Evolutionary conservation across 2,113 vertebrate genomes (phyloP), one percentile per base, ranked within the genome.

Genomic region (Corapipo altera): DNA sequence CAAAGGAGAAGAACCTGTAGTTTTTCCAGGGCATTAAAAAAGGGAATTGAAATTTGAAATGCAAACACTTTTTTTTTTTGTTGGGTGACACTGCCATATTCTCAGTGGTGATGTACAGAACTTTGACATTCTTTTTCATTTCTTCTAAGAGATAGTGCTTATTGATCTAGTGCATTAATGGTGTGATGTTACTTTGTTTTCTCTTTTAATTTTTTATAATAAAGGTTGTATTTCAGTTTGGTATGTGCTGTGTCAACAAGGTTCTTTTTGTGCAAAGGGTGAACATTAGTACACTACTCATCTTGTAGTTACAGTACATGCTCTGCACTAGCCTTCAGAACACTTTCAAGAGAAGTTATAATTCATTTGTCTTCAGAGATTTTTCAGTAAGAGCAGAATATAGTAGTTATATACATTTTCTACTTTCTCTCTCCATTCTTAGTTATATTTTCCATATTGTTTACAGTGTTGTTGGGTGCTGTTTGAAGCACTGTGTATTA

Each of bases 1-100:
- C 76, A 81, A 71, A 86, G 89, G 51, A 73, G 81, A 92, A 90
- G 37, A 84, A 97, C 81, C 57, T 35, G 6, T 15, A 75, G 51
- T 76, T 91, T 85, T 92, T 51, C 9, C 49, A 76, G 52, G 64
- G 22, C 41, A 49, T 72, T 89, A 74, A 27, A 86, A 41, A 80
- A n/a, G 59, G 49, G 13, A 67, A 21, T 39, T 74, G 67, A 92
- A 82, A 86, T 80, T 77, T 57, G 55, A 85, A 82, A 95, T 72
- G 49, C 21, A 75, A n/a, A 52, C 11, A 4, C 10, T 62, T 41
- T 41, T 41, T 73, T 41, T 51, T 76, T 33, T 37, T 37, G 87
- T 75, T 20, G 8, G 6, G 6, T 24, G 46, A 33, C 24, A 22
- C 13, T 76, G 12, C 32, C 26, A 2, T 91, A 9, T 72, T 82